These are phyloP conservation scores for Cinclus cinclus DNA, from an alignment of 2,113 vertebrate genomes.

Conservation along the genomic window DNA sequence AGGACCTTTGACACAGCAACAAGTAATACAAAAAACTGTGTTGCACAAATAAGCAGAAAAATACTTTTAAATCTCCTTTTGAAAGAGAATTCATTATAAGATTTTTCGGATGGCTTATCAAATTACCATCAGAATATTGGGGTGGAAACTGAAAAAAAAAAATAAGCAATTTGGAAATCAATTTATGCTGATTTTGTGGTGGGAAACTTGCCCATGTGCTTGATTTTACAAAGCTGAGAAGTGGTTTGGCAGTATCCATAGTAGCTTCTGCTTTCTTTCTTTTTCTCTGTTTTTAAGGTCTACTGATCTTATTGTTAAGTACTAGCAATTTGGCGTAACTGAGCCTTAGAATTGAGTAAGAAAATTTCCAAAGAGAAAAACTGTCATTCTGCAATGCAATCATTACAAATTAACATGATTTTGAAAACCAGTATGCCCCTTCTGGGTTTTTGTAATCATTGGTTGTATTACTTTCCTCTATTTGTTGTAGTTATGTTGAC, in stretches of 20 bases:
- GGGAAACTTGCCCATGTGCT: neutral
- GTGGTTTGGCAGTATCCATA: conserved; percentile 35
- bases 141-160: neutral
- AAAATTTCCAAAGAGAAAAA: conserved; percentile 36
- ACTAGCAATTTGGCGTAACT: neutral
- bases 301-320: conserved; percentile 46
- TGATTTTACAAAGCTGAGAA: conserved; percentile 43
- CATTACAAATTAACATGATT: neutral
- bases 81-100: neutral
- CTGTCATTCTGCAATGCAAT: neutral
- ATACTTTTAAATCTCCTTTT: neutral
- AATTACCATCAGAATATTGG: neutral
- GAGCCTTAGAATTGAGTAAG: neutral
- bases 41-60: conserved; percentile 24
- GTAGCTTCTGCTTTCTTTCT: conserved; percentile 50
- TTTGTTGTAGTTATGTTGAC: neutral
- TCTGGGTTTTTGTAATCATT: neutral
- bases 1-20: neutral
- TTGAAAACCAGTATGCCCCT: neutral
- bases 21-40: neutral
- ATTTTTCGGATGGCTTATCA: conserved; percentile 18
- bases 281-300: conserved; percentile 24
- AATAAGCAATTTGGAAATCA: neutral
- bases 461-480: neutral
- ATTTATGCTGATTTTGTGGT: conserved; percentile 24